Base-by-base conservation (phyloP, 2,113 vertebrate species). In the Hippolais icterina region DNA sequence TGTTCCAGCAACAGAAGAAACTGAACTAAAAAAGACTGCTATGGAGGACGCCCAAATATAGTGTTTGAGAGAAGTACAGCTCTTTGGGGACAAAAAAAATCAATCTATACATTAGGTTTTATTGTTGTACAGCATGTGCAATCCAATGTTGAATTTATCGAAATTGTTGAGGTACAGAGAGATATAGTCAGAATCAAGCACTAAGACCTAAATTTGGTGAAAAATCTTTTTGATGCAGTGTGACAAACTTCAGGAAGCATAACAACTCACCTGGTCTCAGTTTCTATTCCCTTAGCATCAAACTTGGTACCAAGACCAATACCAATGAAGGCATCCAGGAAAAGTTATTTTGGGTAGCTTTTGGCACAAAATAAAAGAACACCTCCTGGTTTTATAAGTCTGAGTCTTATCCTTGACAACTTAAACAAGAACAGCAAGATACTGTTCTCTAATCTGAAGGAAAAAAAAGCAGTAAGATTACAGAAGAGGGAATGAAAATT, bases 391-490 rank as follows among this genome's bases (percentile, higher is more conserved):
- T 65, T 65, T 88, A 0, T 29, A 86, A 78, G 10, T 47, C 11
- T 44, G 35, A 12, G 7, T 56, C 35, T 88, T 93, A 39, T 28
- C 18, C 52, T 57, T 76, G n/a, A 71, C 27, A 47, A n/a, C 11
- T 33, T 44, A 24, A 60, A 64, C 5, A 92, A 57, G 74, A 66
- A 53, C 6, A 49, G 16, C 33, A 85, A 83, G 16, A 54, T 44
- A 52, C 1, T 37, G 4, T 9, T 74, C 46, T 61, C 2, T 41
- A 17, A 59, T 21, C 27, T 37, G 9, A 11, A 2, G 0, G 2
- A 20, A 35, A n/a, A 39, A 47, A 15, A 52, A 3, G 1, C 12
- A 41, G 11, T 33, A 66, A 59, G 13, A 83, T 78, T 70, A 50
- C 33, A 84, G 56, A 90, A 70, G 12, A 72, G 6, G 6, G 11